Evolutionary conservation across 2,888 invertebrate genomes (phyloP).

Genomic region (Drosophila mercatorum): DNA sequence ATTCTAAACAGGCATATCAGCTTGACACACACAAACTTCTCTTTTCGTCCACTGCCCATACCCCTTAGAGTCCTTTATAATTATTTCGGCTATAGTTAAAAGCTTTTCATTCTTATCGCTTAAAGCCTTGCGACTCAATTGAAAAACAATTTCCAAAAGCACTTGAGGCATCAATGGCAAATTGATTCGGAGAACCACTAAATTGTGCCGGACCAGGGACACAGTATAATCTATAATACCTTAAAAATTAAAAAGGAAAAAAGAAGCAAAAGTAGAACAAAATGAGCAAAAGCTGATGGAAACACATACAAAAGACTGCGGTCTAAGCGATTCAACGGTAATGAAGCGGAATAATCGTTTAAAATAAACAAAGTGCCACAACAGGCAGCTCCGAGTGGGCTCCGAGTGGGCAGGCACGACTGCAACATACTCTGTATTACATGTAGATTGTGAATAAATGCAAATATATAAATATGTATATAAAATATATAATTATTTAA

Average conservation of each 20-base stretch:
- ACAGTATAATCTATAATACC: conserved; percentile 38
- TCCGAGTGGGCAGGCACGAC: not conserved
- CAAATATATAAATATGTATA: no score
- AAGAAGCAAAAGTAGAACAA: not conserved
- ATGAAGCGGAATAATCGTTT: conserved; percentile 60
- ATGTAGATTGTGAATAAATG: no score
- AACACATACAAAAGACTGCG: conserved; percentile 34
- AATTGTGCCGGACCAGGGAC: conserved; percentile 24
- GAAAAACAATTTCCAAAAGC: conserved; percentile 18
- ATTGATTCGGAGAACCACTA: conserved; percentile 52
- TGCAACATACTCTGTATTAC: not conserved
- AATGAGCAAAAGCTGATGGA: conserved; percentile 5
- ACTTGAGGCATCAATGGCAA: conserved; percentile 52
- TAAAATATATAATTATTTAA: no score
- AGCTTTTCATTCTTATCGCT: not conserved
- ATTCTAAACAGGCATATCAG: no score
- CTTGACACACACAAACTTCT: no score
- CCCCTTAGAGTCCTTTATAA: not conserved
- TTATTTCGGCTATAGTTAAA: not conserved
- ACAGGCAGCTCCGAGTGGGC: not conserved
- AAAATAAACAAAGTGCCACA: conserved; percentile 47
- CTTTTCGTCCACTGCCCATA: no score
- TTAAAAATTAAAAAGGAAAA: conserved; percentile 31
- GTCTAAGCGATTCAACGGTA: conserved; percentile 55
- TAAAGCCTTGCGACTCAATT: conserved; percentile 29